These are phyloP conservation scores for Grantiella picta DNA, from an alignment of 2,113 vertebrate species.

Conservation along the genomic window DNA sequence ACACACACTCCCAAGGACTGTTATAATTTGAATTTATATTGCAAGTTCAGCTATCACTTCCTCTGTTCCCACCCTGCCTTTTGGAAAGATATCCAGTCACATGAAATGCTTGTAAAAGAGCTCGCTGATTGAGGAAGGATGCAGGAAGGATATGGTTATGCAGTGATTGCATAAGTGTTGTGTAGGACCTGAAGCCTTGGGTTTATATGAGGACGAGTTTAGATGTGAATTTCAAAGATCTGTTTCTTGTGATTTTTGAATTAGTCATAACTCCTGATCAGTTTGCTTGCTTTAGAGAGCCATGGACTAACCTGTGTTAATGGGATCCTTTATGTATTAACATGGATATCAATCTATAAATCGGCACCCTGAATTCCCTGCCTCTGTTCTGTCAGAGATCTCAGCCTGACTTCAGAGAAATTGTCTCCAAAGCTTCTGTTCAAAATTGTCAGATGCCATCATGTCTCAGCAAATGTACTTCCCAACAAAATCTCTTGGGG, in stretches of 20 bases:
- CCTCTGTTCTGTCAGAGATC: background rate
- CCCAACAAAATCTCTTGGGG: background rate
- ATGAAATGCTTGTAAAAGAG: background rate
- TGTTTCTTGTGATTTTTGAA: background rate
- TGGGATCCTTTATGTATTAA: background rate
- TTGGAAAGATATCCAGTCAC: conserved; percentile 45
- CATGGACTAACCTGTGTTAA: background rate
- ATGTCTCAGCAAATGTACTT: background rate
- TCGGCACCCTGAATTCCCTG: background rate
- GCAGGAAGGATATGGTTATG: conserved; percentile 55
- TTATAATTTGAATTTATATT: conserved; percentile 29
- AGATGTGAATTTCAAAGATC: background rate
- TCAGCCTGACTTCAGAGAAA: background rate
- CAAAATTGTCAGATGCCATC: background rate
- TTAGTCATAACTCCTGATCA: background rate
- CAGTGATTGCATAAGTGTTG: conserved; percentile 11
- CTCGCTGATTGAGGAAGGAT: conserved; percentile 59
- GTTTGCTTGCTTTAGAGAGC: background rate
- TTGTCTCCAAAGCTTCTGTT: background rate
- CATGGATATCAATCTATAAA: background rate
- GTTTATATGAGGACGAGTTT: conserved; percentile 4
- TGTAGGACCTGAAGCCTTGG: background rate
- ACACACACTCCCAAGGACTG: background rate
- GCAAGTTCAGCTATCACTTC: conserved; percentile 42
- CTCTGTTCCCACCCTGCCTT: conserved; percentile 58